Evolutionary conservation across 2,113 vertebrate species (phyloP).

Genomic region (Probosciger aterrimus): DNA sequence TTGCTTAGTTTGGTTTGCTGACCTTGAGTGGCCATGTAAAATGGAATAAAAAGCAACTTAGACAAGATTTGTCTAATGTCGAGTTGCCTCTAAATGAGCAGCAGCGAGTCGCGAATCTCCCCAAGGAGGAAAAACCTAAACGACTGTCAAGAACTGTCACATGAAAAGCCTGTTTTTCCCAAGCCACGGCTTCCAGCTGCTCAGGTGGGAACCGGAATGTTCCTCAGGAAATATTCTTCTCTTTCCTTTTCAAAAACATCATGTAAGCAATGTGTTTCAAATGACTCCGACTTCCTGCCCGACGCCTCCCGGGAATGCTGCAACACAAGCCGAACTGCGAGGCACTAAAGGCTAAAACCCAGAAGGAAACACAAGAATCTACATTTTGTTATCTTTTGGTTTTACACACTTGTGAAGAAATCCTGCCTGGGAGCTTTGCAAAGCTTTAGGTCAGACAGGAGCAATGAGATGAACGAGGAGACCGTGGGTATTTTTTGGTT

Average conservation of each 20-base stretch:
- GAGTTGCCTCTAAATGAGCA: not conserved
- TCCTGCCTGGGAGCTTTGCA: not conserved
- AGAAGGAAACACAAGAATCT: not conserved
- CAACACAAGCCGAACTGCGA: not conserved
- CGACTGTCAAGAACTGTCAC: not conserved
- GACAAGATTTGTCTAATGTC: not conserved
- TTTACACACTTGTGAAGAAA: not conserved
- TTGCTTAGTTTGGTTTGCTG: constrained; percentile 20
- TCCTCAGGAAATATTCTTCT: constrained; percentile 26
- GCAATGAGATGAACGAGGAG: not conserved
- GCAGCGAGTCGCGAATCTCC: not conserved
- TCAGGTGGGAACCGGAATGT: constrained; percentile 15
- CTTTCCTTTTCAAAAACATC: constrained; percentile 8
- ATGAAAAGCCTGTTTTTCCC: not conserved
- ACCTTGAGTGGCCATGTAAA: constrained; percentile 39
- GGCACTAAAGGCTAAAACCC: not conserved
- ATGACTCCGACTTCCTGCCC: not conserved
- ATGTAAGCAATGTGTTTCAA: not conserved
- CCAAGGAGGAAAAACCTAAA: not conserved
- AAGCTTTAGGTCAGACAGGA: not conserved
- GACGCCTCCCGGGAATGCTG: not conserved
- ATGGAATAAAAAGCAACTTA: constrained; percentile 48
- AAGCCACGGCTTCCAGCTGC: not conserved
- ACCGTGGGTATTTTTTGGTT: not conserved
- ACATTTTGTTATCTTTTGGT: not conserved